Percentiles rank a stretch among this genome's conserved stretches.
Conservation (phyloP, 2,888 invertebrate genomes). For the Drosophila paucipuncta region DNA sequence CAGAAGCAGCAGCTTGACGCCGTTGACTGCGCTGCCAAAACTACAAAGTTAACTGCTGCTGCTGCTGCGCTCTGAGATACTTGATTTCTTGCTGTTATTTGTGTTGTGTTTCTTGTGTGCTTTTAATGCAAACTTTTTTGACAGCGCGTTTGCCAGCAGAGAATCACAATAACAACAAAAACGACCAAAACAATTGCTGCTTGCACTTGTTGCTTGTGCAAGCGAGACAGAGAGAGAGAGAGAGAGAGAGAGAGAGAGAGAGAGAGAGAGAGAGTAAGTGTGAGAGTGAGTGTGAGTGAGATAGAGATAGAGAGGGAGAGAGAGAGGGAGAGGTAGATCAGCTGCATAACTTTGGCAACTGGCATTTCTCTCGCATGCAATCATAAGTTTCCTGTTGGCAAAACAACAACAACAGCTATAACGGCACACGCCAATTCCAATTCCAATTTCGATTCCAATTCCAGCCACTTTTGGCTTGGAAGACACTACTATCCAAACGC, state of each 20-base stretch:
- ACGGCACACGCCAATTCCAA: slow-evolving; percentile 68
- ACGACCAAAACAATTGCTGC: slow-evolving; percentile 46
- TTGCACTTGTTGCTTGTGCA: slow-evolving; percentile 48
- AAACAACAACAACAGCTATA: slow-evolving; percentile 37
- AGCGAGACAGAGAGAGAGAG: slow-evolving; percentile 7
- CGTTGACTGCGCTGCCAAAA: slow-evolving; percentile 29
- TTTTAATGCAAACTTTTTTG: slow-evolving; percentile 60
- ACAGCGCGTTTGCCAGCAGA: slow-evolving; percentile 48
- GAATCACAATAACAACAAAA: slow-evolving; percentile 57
- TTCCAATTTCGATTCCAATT: slow-evolving; percentile 27
- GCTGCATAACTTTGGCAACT: slow-evolving; percentile 70
- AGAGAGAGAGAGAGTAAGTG: slow-evolving; percentile 3
- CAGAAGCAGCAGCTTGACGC: slow-evolving; percentile 15
- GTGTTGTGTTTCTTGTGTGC: slow-evolving; percentile 20
- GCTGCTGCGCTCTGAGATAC: slow-evolving; percentile 60
- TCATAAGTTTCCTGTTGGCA: slow-evolving; percentile 75
- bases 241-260: slow-evolving; percentile 3
- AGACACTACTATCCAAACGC: slow-evolving; percentile 48
- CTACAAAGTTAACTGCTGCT: slow-evolving; percentile 54
- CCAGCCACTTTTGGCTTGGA: slow-evolving; percentile 37
- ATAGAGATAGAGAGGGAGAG: neutral
- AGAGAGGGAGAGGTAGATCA: slow-evolving; percentile 8
- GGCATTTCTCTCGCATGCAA: slow-evolving; percentile 68
- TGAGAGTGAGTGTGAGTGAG: slow-evolving; percentile 6
- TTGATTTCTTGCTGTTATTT: slow-evolving; percentile 40